Conservation (phyloP, 2,113 vertebrate species). For the Pedionomus torquatus region DNA sequence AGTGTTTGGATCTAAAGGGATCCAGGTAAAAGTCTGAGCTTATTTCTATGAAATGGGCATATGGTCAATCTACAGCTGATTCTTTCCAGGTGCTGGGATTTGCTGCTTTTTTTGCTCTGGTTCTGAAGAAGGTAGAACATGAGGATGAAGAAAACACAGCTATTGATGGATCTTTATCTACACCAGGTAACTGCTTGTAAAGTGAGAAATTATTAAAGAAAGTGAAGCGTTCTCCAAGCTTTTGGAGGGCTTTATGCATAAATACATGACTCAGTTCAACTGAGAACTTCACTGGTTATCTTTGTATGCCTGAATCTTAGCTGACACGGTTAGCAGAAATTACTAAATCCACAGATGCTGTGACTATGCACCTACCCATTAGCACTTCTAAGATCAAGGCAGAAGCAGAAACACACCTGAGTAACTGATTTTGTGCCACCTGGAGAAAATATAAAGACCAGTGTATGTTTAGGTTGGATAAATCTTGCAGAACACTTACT, state of each 20-base stretch:
- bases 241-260: background rate
- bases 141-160: constrained; percentile 79
- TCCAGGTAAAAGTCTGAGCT: background rate
- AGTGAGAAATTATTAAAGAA: background rate
- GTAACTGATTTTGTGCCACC: background rate
- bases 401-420: background rate
- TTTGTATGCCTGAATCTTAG: background rate
- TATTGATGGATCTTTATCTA: constrained; percentile 38
- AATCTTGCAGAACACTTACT: background rate
- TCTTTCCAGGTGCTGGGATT: constrained; percentile 90
- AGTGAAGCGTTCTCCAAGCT: background rate
- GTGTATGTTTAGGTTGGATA: background rate
- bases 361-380: background rate
- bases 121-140: constrained; percentile 88
- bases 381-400: background rate
- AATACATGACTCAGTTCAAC: background rate
- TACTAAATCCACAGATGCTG: background rate
- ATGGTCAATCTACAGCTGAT: background rate
- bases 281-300: background rate
- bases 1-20: background rate
- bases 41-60: background rate
- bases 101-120: constrained; percentile 93
- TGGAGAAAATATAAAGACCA: background rate
- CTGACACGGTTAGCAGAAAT: background rate
- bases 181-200: constrained; percentile 64